These are phyloP conservation scores for Agriotes lineatus DNA, from an alignment of 2,888 invertebrate species.

Conservation along the genomic window DNA sequence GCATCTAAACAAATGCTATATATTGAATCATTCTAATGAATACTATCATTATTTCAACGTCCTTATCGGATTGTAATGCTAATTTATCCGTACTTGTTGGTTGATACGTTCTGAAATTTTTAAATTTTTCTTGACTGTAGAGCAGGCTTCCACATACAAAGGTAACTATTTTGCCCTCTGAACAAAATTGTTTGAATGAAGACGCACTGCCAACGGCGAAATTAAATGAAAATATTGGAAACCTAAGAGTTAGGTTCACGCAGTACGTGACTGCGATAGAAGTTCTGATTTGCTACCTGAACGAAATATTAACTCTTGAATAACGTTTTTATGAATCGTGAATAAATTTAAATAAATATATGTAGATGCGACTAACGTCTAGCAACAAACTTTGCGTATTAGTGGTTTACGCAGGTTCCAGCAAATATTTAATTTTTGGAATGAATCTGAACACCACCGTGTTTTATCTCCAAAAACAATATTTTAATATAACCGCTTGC, in stretches of 20 bases:
- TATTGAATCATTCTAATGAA: too few relatives aligned
- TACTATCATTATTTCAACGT: too few relatives aligned
- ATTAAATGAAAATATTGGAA: slow-evolving; percentile 9
- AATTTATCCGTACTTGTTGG: too few relatives aligned
- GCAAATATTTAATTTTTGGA: too few relatives aligned
- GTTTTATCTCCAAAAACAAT: too few relatives aligned
- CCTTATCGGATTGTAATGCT: too few relatives aligned
- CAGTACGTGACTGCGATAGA: background rate
- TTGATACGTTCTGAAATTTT: too few relatives aligned
- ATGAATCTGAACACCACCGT: too few relatives aligned
- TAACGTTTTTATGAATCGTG: background rate
- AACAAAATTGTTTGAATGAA: slow-evolving; percentile 1
- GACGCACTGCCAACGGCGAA: background rate
- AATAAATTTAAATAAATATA: background rate
- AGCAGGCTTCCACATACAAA: background rate
- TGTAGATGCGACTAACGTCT: background rate
- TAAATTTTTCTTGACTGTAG: background rate
- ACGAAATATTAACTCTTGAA: background rate
- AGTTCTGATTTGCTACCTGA: background rate
- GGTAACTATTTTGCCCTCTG: background rate
- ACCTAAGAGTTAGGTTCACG: background rate
- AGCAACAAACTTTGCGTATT: too few relatives aligned
- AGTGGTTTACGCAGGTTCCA: too few relatives aligned
- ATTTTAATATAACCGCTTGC: background rate
- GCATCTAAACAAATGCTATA: too few relatives aligned